Conservation (phyloP, 1,140 invertebrate species). For the Drosophila guanche region DNA sequence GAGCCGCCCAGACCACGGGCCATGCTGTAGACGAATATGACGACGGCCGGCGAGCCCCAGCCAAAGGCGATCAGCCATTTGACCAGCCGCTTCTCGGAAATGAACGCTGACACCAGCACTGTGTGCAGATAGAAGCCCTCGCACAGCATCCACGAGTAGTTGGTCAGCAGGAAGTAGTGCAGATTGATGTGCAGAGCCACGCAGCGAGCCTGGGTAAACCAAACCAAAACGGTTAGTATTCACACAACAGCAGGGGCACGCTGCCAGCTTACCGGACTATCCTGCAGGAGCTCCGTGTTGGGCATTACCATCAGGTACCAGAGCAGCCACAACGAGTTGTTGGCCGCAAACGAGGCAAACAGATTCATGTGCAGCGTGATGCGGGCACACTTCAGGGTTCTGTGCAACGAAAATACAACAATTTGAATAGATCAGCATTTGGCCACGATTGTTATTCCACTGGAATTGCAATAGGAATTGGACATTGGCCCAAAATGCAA, state of each 20-base stretch:
- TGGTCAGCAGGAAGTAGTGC: constrained; percentile 95
- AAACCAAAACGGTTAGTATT: neutral
- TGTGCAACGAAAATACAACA: constrained; percentile 74
- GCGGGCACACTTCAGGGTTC: constrained; percentile 90
- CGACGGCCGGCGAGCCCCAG: constrained; percentile 91
- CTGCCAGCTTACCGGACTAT: constrained; percentile 84
- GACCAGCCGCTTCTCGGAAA: constrained; percentile 92
- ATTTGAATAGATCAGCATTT: constrained; percentile 18
- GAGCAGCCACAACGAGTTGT: constrained; percentile 88
- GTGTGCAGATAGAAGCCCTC: constrained; percentile 97
- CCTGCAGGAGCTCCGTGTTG: constrained; percentile 84
- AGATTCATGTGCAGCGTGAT: constrained; percentile 97
- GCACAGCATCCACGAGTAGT: constrained; percentile 98
- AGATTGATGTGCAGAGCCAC: constrained; percentile 92
- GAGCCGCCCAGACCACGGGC: constrained; percentile 85
- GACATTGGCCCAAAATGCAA: neutral
- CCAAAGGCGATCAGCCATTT: constrained; percentile 92
- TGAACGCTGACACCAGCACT: constrained; percentile 94
- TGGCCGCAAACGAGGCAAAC: constrained; percentile 94
- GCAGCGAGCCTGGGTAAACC: constrained; percentile 85
- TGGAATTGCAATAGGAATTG: constrained; percentile 6
- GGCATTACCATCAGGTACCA: constrained; percentile 87
- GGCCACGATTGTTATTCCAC: neutral
- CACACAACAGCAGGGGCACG: neutral
- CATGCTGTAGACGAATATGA: constrained; percentile 88